These are phyloP conservation scores for Hippotragus niger DNA, from an alignment of 2,113 vertebrate genomes.

Conservation along the genomic window DNA sequence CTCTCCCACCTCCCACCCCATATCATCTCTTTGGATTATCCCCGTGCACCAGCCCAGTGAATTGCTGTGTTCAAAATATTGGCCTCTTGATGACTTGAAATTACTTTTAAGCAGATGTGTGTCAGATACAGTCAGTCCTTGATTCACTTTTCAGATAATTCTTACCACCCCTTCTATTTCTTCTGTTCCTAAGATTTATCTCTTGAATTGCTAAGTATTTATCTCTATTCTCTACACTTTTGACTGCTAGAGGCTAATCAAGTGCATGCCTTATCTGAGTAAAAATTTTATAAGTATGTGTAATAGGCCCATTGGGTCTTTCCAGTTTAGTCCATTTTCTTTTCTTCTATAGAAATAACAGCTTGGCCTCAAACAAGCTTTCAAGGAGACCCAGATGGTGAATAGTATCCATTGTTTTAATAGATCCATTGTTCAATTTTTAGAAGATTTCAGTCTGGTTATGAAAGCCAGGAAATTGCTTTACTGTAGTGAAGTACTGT, in stretches of 20 bases:
- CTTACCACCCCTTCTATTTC: conserved; percentile 38
- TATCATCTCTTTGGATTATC: too few relatives aligned
- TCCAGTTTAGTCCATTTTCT: neutral
- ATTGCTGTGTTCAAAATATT: neutral
- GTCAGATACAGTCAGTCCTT: neutral
- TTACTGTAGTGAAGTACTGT: conserved; percentile 41
- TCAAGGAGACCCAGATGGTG: conserved; percentile 68
- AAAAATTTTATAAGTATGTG: neutral
- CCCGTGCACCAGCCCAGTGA: neutral
- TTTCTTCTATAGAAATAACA: conserved; percentile 51
- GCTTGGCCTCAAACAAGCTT: conserved; percentile 57
- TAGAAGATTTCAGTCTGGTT: conserved; percentile 66
- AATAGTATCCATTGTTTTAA: conserved; percentile 66
- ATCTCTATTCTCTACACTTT: conserved; percentile 10
- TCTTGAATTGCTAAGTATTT: conserved; percentile 54
- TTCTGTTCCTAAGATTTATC: conserved; percentile 1
- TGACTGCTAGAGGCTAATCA: conserved; percentile 22
- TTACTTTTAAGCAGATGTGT: neutral
- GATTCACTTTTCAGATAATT: conserved; percentile 37
- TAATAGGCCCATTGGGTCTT: neutral
- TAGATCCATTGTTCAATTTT: conserved; percentile 67
- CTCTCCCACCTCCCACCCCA: too few relatives aligned
- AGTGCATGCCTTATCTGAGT: neutral
- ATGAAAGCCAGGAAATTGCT: conserved; percentile 71
- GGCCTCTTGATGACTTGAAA: neutral